phyloP scores from a whole-genome alignment of 2,888 invertebrate species.

The Meteorus cinctellus region DNA sequence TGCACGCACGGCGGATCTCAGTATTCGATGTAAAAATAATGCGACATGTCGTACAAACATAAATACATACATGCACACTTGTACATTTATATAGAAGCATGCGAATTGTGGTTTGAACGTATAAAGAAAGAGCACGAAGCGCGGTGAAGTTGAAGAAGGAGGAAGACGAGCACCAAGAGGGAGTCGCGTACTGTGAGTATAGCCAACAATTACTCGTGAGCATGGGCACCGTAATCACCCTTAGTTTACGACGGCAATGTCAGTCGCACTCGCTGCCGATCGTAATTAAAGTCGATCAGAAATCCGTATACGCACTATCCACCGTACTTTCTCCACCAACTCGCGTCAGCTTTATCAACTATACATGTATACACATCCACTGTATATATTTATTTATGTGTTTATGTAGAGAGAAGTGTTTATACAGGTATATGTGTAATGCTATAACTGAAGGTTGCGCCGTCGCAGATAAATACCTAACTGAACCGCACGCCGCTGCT shows the following conservation, averaged over 20 bases:
- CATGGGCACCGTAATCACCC: conserved; percentile 59
- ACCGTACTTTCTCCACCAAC: conserved; percentile 34
- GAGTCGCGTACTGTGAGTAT: conserved; percentile 27
- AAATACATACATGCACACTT: not conserved
- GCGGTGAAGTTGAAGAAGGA: conserved; percentile 11
- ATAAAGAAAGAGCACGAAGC: conserved; percentile 7
- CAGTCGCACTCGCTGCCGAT: conserved; percentile 55
- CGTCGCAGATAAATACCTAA: conserved; percentile 29
- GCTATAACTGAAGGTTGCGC: conserved; percentile 13
- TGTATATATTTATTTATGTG: not conserved
- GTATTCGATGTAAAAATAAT: conserved; percentile 51
- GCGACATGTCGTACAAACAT: conserved; percentile 37
- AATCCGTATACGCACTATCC: conserved; percentile 23
- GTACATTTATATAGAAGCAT: not conserved
- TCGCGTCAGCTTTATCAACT: not conserved
- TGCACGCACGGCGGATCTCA: conserved; percentile 45
- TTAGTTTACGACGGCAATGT: conserved; percentile 56
- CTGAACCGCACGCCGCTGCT: conserved; percentile 1
- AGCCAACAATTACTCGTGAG: conserved; percentile 60
- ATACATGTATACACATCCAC: not conserved
- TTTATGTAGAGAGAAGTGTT: not conserved
- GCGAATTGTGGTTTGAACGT: too few species aligned
- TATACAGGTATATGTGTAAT: conserved; percentile 1
- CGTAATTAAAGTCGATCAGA: conserved; percentile 57
- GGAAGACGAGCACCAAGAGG: conserved; percentile 39